Conservation (phyloP, 2,888 invertebrate genomes). For the Ctena decussata region DNA sequence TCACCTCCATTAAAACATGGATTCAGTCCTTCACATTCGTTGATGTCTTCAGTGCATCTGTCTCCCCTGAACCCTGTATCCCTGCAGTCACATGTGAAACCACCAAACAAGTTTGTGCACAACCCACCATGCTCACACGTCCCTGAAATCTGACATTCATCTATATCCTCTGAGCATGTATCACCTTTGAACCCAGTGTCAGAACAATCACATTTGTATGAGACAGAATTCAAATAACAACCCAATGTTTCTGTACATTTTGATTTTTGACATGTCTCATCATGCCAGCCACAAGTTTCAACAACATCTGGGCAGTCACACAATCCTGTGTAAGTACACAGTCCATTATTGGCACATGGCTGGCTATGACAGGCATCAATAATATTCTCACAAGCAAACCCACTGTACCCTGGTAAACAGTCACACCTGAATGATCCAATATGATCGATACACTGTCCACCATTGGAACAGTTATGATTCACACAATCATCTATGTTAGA, state of each 20-base stretch:
- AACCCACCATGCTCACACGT: constrained; percentile 75
- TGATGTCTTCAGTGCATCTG: constrained; percentile 72
- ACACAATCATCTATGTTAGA: constrained; percentile 76
- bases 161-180: constrained; percentile 69
- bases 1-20: constrained; percentile 82
- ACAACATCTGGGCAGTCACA: constrained; percentile 80
- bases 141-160: constrained; percentile 69
- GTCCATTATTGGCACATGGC: constrained; percentile 79
- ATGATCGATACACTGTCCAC: constrained; percentile 70
- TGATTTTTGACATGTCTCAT: constrained; percentile 78
- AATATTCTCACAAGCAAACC: constrained; percentile 68
- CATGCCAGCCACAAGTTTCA: constrained; percentile 80
- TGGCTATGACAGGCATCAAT: constrained; percentile 76
- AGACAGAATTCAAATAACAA: constrained; percentile 62
- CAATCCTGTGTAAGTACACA: constrained; percentile 75
- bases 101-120: constrained; percentile 74
- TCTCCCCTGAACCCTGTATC: constrained; percentile 78
- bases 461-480: constrained; percentile 67
- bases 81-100: constrained; percentile 75
- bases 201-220: constrained; percentile 77
- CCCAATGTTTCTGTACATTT: constrained; percentile 67
- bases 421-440: constrained; percentile 67
- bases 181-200: constrained; percentile 74
- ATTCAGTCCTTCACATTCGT: constrained; percentile 74
- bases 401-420: constrained; percentile 75